Percentiles rank a stretch among this genome's conserved stretches.
These are phyloP conservation scores for Phalanger gymnotis DNA, from an alignment of 2,797 vertebrate genomes.

Conservation along the genomic window DNA sequence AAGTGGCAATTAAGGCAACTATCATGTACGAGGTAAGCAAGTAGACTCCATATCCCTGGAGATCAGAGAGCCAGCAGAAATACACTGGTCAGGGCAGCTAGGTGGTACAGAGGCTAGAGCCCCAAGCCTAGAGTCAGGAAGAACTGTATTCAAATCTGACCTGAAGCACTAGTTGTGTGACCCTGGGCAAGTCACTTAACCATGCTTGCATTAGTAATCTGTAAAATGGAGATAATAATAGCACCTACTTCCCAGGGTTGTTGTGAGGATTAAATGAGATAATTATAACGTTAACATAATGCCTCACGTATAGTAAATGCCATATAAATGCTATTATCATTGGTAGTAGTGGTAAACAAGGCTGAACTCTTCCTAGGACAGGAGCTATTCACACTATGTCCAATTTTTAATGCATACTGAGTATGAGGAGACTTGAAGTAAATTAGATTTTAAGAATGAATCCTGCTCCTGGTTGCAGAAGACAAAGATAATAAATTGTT, in stretches of 20 bases:
- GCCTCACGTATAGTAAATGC: background rate
- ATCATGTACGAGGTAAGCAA: background rate
- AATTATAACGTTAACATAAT: background rate
- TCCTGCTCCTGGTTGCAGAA: background rate
- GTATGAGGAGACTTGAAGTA: background rate
- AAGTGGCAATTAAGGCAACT: background rate
- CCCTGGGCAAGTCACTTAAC: background rate
- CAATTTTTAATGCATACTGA: background rate
- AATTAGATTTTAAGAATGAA: background rate
- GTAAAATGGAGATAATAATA: background rate
- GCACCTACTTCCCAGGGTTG: background rate
- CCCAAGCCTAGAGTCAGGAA: background rate
- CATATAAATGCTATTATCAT: background rate
- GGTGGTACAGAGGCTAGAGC: background rate
- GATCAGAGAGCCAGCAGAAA: background rate
- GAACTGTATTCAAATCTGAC: background rate
- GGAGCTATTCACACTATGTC: background rate
- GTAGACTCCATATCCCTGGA: background rate
- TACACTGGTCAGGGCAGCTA: background rate
- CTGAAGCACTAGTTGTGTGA: background rate
- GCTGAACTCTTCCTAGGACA: background rate
- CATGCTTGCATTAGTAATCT: background rate
- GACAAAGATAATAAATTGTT: background rate
- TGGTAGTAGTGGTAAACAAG: background rate
- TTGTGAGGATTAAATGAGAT: background rate